phyloP scores from a whole-genome alignment of 2,888 invertebrate genomes.

The Cenopis cana region DNA sequence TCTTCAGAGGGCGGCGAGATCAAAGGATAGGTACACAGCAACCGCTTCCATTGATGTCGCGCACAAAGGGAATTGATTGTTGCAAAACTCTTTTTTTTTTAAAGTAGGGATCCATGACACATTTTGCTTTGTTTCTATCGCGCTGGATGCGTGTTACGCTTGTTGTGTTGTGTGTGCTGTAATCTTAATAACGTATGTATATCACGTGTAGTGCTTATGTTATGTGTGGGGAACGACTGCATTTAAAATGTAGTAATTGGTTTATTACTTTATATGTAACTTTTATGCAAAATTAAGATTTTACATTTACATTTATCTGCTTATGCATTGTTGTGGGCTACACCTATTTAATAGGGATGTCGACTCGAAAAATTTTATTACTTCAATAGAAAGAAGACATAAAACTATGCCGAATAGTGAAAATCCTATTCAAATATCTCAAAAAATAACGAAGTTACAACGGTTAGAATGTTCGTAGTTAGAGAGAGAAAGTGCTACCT shows the following conservation, averaged over 20 bases:
- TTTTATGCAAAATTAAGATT: no score
- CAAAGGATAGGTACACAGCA: slow-evolving; percentile 83
- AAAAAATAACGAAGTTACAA: no score
- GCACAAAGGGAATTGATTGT: slow-evolving; percentile 85
- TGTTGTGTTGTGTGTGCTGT: slow-evolving; percentile 47
- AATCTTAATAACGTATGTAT: slow-evolving; percentile 36
- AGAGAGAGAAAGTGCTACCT: no score
- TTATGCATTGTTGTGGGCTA: no score
- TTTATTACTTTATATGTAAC: no score
- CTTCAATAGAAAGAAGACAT: no score
- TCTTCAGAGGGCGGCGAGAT: slow-evolving; percentile 84
- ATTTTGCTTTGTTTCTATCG: slow-evolving; percentile 65
- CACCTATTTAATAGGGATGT: no score
- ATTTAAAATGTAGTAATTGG: not conserved
- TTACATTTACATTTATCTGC: no score
- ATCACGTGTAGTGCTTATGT: not conserved
- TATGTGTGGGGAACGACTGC: not conserved
- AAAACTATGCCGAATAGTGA: not conserved
- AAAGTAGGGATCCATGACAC: slow-evolving; percentile 74
- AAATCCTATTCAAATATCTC: no score
- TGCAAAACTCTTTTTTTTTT: slow-evolving; percentile 79
- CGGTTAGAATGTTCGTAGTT: no score
- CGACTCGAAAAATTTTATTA: no score
- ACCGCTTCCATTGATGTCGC: slow-evolving; percentile 84
- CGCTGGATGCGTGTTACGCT: slow-evolving; percentile 52